Evolutionary conservation across 1,140 invertebrate species (phyloP).

Genomic region (Drosophila miranda): DNA sequence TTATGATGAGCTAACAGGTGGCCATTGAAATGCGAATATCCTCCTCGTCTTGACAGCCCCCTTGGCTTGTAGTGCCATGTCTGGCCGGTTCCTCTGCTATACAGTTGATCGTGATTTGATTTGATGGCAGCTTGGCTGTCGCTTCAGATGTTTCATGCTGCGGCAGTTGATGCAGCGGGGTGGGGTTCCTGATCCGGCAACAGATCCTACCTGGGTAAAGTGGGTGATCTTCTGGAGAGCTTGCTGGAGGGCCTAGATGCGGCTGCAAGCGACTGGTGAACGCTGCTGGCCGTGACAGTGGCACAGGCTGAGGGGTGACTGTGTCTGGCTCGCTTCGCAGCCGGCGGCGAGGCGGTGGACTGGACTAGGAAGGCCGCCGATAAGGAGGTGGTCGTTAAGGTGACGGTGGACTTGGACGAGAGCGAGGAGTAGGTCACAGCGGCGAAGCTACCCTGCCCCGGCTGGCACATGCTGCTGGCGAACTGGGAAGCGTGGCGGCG

Average conservation of each 20-base stretch:
- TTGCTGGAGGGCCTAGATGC: slow-evolving; percentile 62
- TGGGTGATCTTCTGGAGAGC: slow-evolving; percentile 76
- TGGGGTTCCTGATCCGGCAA: slow-evolving; percentile 14
- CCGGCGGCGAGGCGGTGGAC: slow-evolving; percentile 56
- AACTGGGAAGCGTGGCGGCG: slow-evolving; percentile 78
- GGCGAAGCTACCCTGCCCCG: slow-evolving; percentile 38
- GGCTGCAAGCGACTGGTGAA: slow-evolving; percentile 20
- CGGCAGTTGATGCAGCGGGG: slow-evolving; percentile 69
- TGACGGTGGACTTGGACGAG: slow-evolving; percentile 65
- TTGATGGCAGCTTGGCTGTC: no score
- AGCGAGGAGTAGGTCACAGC: slow-evolving; percentile 71
- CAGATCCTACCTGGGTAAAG: slow-evolving; percentile 52
- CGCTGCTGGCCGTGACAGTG: slow-evolving; percentile 62
- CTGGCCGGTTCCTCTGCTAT: no score
- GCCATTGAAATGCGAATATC: no score
- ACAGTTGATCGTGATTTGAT: no score
- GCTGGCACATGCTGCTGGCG: slow-evolving; percentile 62
- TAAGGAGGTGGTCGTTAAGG: slow-evolving; percentile 68
- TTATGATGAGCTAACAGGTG: no score
- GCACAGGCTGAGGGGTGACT: slow-evolving; percentile 49
- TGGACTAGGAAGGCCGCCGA: slow-evolving; percentile 38
- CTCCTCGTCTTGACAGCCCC: no score
- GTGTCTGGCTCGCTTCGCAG: slow-evolving; percentile 60
- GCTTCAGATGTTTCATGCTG: slow-evolving; percentile 5
- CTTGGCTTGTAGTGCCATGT: no score